These are phyloP conservation scores for Harpegnathos saltator DNA, from an alignment of 1,140 invertebrate genomes.

Conservation along the genomic window DNA sequence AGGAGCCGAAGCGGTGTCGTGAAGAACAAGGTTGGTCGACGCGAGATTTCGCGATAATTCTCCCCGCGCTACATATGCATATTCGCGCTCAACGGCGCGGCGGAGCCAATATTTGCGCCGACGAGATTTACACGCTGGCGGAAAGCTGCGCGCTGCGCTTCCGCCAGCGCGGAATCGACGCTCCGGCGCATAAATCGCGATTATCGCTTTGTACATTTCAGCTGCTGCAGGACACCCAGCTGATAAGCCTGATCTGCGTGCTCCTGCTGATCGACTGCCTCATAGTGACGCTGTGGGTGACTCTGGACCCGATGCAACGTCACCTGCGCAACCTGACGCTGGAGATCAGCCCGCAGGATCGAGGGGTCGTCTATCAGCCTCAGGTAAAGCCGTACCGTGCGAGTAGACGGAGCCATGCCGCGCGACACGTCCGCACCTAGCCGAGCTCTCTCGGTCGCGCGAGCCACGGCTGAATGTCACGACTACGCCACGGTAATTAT, in stretches of 20 bases:
- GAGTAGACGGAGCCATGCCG: not conserved
- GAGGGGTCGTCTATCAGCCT: conserved; percentile 94
- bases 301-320: conserved; percentile 93
- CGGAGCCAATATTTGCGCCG: conserved; percentile 33
- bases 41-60: conserved; percentile 37
- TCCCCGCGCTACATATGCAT: not conserved
- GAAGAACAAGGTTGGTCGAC: conserved; percentile 87
- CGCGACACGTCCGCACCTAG: not conserved
- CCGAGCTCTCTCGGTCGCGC: not conserved
- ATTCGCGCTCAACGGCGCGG: not conserved
- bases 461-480: conserved; percentile 8
- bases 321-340: conserved; percentile 93
- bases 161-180: not conserved
- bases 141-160: not conserved
- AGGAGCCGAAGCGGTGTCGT: conserved; percentile 89
- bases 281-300: conserved; percentile 92
- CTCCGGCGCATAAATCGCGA: conserved; percentile 14
- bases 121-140: no score
- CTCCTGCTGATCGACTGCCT: conserved; percentile 92
- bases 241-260: conserved; percentile 92
- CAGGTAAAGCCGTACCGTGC: conserved; percentile 89
- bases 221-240: conserved; percentile 93
- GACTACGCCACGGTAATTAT: conserved; percentile 29
- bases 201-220: conserved; percentile 69
- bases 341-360: conserved; percentile 91